Conservation (phyloP, 1,140 invertebrate genomes). For the Zophobas atratus region DNA sequence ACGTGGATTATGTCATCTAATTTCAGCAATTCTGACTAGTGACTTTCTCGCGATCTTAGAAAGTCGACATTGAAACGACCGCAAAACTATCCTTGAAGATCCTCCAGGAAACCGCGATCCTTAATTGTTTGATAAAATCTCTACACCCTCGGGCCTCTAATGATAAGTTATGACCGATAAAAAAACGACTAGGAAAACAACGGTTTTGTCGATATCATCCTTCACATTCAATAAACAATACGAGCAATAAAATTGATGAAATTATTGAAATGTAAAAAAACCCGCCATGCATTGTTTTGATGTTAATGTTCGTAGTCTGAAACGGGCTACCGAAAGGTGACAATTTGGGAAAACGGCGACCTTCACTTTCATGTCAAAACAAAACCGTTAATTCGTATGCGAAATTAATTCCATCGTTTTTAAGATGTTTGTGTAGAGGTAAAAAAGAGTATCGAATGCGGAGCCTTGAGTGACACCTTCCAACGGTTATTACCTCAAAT, state of each 20-base stretch:
- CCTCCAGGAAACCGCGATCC: conserved; percentile 14
- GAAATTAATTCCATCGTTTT: background rate
- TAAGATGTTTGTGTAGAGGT: background rate
- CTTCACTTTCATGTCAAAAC: background rate
- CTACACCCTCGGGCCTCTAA: conserved; percentile 27
- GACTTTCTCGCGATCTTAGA: background rate
- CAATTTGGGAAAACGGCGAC: background rate
- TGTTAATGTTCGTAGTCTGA: too few species aligned
- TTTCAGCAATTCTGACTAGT: conserved; percentile 13
- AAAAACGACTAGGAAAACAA: conserved; percentile 25
- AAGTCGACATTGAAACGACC: conserved; percentile 33
- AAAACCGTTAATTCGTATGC: background rate
- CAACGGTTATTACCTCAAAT: conserved; percentile 22
- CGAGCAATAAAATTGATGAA: background rate
- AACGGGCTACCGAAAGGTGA: too few species aligned
- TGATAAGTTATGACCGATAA: conserved; percentile 38
- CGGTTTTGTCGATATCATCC: background rate
- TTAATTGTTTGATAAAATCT: conserved; percentile 1
- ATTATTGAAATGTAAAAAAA: background rate
- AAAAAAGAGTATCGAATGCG: background rate
- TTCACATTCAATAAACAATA: background rate
- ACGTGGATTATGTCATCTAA: conserved; percentile 40
- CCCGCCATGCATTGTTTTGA: background rate
- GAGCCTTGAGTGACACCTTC: conserved; percentile 23
- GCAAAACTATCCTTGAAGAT: conserved; percentile 23